Conservation (phyloP, 35 echinoderm and acorn worm genomes). For the Lytechinus pictus region DNA sequence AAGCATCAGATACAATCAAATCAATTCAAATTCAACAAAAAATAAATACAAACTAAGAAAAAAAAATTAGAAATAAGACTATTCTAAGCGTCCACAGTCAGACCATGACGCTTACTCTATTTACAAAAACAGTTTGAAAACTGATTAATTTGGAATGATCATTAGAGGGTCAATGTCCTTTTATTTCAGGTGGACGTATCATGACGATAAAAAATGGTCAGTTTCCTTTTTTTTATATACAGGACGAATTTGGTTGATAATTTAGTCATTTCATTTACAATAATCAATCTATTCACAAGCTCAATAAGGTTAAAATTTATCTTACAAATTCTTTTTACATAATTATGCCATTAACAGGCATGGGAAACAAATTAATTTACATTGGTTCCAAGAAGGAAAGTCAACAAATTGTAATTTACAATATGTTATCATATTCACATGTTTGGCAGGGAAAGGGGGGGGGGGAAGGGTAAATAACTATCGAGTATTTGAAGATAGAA, state of each 20-base stretch:
- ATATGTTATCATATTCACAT: too few relatives aligned
- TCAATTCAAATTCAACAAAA: neutral
- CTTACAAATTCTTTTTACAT: neutral
- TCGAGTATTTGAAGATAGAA: neutral
- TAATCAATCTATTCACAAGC: neutral
- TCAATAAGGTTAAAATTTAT: neutral
- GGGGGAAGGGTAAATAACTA: too few relatives aligned
- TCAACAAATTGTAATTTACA: too few relatives aligned
- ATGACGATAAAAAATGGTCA: neutral
- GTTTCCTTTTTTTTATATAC: neutral
- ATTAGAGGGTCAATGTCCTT: neutral
- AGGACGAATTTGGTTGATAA: slow-evolving; percentile 14
- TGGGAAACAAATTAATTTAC: neutral
- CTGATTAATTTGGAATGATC: neutral
- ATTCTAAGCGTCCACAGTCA: neutral
- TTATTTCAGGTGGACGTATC: neutral
- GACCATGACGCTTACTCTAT: neutral
- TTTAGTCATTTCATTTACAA: neutral
- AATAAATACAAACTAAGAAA: neutral
- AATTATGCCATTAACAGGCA: neutral
- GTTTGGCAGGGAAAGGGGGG: too few relatives aligned
- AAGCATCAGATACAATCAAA: neutral
- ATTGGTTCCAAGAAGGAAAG: neutral
- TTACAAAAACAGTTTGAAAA: neutral
- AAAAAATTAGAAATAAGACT: neutral